These are phyloP conservation scores for Camptogramma bilineatum DNA, from an alignment of 2,888 invertebrate species.

Conservation along the genomic window DNA sequence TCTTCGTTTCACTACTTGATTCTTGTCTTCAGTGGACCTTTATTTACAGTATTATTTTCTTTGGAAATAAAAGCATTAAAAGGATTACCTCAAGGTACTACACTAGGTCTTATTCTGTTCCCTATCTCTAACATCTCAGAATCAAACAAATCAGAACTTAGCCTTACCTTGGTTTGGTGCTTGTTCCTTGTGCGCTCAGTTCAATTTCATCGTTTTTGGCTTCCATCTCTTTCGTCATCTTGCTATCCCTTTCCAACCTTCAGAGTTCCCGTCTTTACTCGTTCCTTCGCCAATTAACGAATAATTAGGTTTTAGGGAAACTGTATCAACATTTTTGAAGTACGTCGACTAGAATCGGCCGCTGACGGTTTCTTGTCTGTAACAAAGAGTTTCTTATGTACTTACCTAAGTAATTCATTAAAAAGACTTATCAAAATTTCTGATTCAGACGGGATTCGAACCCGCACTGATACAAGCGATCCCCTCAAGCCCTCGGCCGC, in stretches of 20 bases:
- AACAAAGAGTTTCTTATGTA: conserved; percentile 44
- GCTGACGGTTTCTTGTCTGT: conserved; percentile 61
- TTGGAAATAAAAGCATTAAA: background rate
- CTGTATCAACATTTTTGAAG: conserved; percentile 76
- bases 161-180: conserved; percentile 68
- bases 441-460: no score
- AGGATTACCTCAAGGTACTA: conserved; percentile 6
- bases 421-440: no score
- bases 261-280: conserved; percentile 45
- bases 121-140: no score
- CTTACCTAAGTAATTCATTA: background rate
- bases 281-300: conserved; percentile 48
- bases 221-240: conserved; percentile 64
- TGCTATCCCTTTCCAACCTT: conserved; percentile 47
- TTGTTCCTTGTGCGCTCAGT: conserved; percentile 74
- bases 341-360: conserved; percentile 65
- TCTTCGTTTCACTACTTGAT: no score
- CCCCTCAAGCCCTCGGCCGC: no score
- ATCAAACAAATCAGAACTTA: no score
- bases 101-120: background rate
- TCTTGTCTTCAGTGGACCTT: no score
- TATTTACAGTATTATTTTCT: no score
- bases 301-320: conserved; percentile 56
- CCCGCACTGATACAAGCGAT: no score
- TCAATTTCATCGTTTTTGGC: conserved; percentile 79